These are phyloP conservation scores for Lasioglossum marginatum DNA, from an alignment of 2,888 invertebrate genomes.

Conservation along the genomic window DNA sequence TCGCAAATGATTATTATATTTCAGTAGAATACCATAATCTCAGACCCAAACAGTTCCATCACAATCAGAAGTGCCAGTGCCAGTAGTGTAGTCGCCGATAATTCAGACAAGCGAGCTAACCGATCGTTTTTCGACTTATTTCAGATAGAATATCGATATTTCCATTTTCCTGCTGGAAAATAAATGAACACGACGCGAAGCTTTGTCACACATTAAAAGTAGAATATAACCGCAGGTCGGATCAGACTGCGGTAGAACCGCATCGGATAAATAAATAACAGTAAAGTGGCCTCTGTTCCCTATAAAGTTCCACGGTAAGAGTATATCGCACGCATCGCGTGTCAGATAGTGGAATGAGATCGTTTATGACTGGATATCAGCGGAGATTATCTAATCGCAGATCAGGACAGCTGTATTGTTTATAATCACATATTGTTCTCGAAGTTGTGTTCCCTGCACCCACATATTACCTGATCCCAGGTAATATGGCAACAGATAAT, in stretches of 20 bases:
- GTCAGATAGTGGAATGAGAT: neutral
- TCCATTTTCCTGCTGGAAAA: too few relatives aligned
- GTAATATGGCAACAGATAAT: neutral
- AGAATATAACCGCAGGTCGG: neutral
- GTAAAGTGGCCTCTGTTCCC: neutral
- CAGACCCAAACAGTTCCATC: too few relatives aligned
- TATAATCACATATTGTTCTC: constrained; percentile 1
- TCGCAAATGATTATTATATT: too few relatives aligned
- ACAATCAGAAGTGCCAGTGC: neutral
- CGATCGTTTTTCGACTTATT: neutral
- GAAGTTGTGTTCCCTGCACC: too few relatives aligned
- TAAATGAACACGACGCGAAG: constrained; percentile 3
- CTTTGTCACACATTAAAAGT: neutral
- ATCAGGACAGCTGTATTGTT: neutral
- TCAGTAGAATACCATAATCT: too few relatives aligned
- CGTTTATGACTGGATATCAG: constrained; percentile 8
- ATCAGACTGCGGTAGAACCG: neutral
- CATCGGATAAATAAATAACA: neutral
- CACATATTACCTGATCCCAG: too few relatives aligned
- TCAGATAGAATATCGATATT: neutral
- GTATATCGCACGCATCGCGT: too few relatives aligned
- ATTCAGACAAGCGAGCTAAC: neutral
- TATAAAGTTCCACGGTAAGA: neutral
- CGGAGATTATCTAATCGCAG: constrained; percentile 5
- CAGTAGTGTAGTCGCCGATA: neutral